Base-by-base conservation (phyloP, 2,888 invertebrate species). In the Cryptops parisi region DNA sequence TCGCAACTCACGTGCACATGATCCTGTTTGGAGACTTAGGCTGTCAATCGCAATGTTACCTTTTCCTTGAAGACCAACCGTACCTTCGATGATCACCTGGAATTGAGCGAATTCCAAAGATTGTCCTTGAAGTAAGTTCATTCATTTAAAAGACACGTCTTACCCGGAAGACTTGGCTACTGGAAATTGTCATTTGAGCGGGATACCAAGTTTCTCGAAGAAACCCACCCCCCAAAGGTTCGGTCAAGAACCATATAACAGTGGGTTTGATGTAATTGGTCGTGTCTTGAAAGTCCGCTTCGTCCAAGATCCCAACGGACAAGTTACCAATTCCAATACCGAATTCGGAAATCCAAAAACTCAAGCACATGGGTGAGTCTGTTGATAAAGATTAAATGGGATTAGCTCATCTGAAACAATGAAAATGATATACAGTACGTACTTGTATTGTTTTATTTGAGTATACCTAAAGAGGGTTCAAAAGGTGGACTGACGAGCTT, bases 31-130 rank as follows among this genome's bases (percentile, higher is more conserved):
- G 57, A 76, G 71, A 6, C 75, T 72, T 3, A 77, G 69, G 54
- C 76, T 76, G 61, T 77, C 77, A 19, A 77, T 69, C 2, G 76
- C 76, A 58, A 77, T 74, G 57, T 77, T 75, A 1, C 76, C 76
- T 60, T 75, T 66, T 47, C 70, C 73, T 54, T 75, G 75, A 54
- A 70, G 70, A 2, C 77, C 77, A 4, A 76, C 70, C 50, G 71
- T 70, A 1, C 73, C 77, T 57, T 74, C 73, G 52, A 76, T 70
- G 3, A 75, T 67, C 27, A 77, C 67, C 69, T 76, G 69, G 19
- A 60, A 63, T 5, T 22, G 23, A 21, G 9, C 6, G 43, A n/a
- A 41, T 41, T 41, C n/a, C n/a, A n/a, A n/a, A n/a, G n/a, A n/a
- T n/a, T n/a, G n/a, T n/a, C n/a, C n/a, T n/a, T n/a, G n/a, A n/a